These are phyloP conservation scores for Nematolebias whitei DNA, from an alignment of 2,113 vertebrate species.

Conservation along the genomic window DNA sequence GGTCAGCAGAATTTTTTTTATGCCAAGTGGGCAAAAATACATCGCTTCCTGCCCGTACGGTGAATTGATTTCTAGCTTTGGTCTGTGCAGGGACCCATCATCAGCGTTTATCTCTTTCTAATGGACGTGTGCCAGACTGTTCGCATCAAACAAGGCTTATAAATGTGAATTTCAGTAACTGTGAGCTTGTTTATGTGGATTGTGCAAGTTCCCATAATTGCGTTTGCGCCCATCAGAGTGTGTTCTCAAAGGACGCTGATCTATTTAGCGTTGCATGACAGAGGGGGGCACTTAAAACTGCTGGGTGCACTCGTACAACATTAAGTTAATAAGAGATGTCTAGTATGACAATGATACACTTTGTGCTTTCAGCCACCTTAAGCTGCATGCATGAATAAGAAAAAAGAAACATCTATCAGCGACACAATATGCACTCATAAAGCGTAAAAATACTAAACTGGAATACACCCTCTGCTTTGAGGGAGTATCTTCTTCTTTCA, in stretches of 20 bases:
- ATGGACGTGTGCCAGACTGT: conserved; percentile 50
- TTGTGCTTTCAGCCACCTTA: conserved; percentile 29
- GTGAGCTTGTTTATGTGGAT: conserved; percentile 43
- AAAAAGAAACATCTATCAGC: conserved; percentile 11
- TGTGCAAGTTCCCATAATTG: conserved; percentile 39
- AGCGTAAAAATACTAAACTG: neutral
- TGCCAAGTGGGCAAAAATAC: conserved; percentile 66
- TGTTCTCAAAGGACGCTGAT: conserved; percentile 38
- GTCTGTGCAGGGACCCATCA: conserved; percentile 51
- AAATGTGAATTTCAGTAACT: conserved; percentile 43
- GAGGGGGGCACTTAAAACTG: conserved; percentile 48
- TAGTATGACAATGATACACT: conserved; percentile 36
- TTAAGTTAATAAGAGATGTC: conserved; percentile 49
- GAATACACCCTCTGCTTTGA: neutral
- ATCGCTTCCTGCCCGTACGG: conserved; percentile 56
- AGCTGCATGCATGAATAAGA: conserved; percentile 4
- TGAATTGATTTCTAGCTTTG: conserved; percentile 71
- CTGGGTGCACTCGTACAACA: conserved; percentile 21
- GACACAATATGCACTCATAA: conserved; percentile 3
- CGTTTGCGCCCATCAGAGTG: conserved; percentile 16
- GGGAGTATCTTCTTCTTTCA: no score
- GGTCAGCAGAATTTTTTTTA: conserved; percentile 76
- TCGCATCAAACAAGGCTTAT: conserved; percentile 23
- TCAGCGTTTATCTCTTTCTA: conserved; percentile 65
- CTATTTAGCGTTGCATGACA: conserved; percentile 59